Evolutionary conservation across 2,797 vertebrate species (phyloP), one percentile per base, ranked within the genome.

Genomic region (Diplodus sargus): DNA sequence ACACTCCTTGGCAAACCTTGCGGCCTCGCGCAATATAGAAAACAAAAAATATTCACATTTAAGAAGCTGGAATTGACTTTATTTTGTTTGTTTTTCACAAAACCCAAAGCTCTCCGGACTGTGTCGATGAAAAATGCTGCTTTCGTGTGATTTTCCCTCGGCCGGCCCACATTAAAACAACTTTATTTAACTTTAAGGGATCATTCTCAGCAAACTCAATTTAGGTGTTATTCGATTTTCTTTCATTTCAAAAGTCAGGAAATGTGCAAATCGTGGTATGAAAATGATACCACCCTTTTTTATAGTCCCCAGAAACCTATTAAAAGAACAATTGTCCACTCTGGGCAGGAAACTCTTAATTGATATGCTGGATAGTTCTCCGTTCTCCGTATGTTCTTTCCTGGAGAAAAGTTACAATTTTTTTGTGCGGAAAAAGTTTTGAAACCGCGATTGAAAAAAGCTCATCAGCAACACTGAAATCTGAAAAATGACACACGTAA

Each of bases 401-500:
- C 1, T 15, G 70, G 43, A 69, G 58, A 80, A 63, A 42, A 11
- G 10, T 11, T 39, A 39, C 39, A 39, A 8, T 39, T 39, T 39
- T 39, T 39, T 39, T 11, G 39, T 39, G 9, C 10, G 8, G 17
- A 54, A 28, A 70, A 30, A 48, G 17, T 49, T 88, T 82, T 78
- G 22, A 63, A 76, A 45, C n/a, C 20, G 14, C 51, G 16, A 53
- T 76, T 56, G 52, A 61, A 64, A 64, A 51, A 76, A 78, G 42
- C 70, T 83, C 53, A 78, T 87, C 61, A 70, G 59, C 66, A 76
- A 70, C 54, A 43, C 45, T 77, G 54, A 77, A 75, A 66, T 77
- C 69, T 83, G 52, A 85, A 75, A 84, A 86, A 76, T 78, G 69
- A 82, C 64, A 49, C 53, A 63, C 53, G 63, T 70, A 81, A 79